A percentile compares a stretch with the other conserved stretches of the same genome.
Conservation (phyloP, 2,113 vertebrate species). For the Tyrannus savana region DNA sequence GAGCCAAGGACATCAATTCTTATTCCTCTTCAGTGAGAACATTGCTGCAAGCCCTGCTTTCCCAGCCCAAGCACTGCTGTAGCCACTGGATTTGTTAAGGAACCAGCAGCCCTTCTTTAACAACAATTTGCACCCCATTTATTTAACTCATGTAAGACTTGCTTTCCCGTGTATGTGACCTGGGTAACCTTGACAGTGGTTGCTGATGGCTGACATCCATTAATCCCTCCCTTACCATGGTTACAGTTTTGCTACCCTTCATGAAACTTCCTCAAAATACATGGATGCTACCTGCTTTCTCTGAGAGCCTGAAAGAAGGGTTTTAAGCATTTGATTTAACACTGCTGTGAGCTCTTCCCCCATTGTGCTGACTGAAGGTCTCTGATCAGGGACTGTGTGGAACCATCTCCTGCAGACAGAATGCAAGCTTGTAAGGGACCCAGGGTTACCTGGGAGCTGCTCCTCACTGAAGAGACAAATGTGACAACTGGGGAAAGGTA, state of each 20-base stretch:
- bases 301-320: not conserved
- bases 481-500: not conserved
- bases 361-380: rapidly evolving
- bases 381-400: not conserved
- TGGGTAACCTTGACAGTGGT: not conserved
- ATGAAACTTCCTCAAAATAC: not conserved
- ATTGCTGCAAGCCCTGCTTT: not conserved
- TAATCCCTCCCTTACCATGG: not conserved
- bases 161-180: not conserved
- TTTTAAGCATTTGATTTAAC: not conserved
- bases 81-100: not conserved
- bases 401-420: not conserved
- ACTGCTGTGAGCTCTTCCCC: not conserved
- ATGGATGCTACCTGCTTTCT: not conserved
- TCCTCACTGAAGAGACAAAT: not conserved
- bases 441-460: not conserved
- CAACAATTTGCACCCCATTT: not conserved
- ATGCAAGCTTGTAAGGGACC: not conserved
- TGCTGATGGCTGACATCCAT: not conserved
- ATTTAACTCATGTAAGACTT: not conserved
- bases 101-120: not conserved
- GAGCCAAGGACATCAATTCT: not conserved
- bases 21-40: not conserved
- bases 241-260: not conserved
- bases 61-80: not conserved